Base-by-base conservation (phyloP, 2,113 vertebrate genomes). In the Elachura formosa region DNA sequence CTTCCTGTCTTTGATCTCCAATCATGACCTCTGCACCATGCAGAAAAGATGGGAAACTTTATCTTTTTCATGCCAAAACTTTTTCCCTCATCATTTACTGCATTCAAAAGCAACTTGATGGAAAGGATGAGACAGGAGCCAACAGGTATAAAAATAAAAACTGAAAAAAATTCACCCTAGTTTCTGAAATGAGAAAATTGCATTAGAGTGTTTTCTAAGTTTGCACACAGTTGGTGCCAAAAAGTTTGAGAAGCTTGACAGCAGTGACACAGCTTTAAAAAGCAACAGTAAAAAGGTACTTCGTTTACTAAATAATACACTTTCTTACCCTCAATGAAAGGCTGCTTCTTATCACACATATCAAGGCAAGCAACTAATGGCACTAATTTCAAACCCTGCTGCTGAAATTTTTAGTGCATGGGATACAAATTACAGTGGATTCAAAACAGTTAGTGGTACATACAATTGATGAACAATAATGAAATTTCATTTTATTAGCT, bases 241-340 rank as follows among this genome's bases (percentile, higher is more conserved):
- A 38, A 62, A 71, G 28, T 67, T 56, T 66, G 77, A 90, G 62
- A 26, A 66, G 40, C 89, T 77, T 88, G 75, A 77, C 62, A 87
- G 54, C 85, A 84, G 67, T 81, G 73, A 52, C 68, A 73, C 19
- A 66, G 40, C 46, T 92, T 94, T 69, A 80, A 92, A 91, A 93
- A 61, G 41, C 33, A 91, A 82, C 43, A 77, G 58, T 87, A 59
- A 75, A 90, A 94, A 95, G 83, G 21, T 66, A 93, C 82, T 94
- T 97, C 61, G 55, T 97, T 96, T 96, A 88, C 76, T 56, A 80
- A 94, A 94, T 91, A 94, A 93, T 62, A 75, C 40, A 87, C 40
- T 51, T 86, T 88, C 91, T 90, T 86, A 71, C 17, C 61, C 64
- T 66, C 66, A 38, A 59, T 84, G 76, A 95, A 94, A 96, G 46